Evolutionary conservation across 2,797 vertebrate species (phyloP).

Genomic region (Podarcis lilfordi): DNA sequence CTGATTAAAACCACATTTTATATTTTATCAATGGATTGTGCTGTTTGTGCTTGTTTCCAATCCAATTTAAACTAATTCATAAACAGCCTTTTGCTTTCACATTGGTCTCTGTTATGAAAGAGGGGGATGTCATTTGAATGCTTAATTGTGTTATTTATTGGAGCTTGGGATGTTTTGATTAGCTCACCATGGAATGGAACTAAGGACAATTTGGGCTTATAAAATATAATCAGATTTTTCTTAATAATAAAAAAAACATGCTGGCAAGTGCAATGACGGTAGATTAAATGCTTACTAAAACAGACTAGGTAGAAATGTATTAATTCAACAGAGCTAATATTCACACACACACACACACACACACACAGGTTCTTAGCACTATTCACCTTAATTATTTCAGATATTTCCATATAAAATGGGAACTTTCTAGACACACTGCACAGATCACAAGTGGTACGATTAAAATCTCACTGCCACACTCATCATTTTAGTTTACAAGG

Average conservation of each 20-base stretch:
- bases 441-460: not conserved
- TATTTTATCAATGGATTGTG: not conserved
- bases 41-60: not conserved
- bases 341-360: not conserved
- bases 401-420: not conserved
- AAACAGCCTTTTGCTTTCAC: not conserved
- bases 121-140: not conserved
- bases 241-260: too few species aligned
- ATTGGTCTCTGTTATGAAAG: not conserved
- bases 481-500: slow-evolving; percentile 19
- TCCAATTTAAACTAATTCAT: slow-evolving; percentile 1
- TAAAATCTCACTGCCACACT: not conserved
- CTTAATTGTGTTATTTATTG: slow-evolving; percentile 4
- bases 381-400: not conserved
- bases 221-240: not conserved
- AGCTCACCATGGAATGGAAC: not conserved
- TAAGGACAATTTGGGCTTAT: slow-evolving; percentile 11
- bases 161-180: slow-evolving; percentile 7
- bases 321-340: not conserved
- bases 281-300: not conserved
- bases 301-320: not conserved
- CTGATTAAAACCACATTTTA: not conserved
- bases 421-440: not conserved
- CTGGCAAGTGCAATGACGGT: not conserved
- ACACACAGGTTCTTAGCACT: not conserved